Base-by-base conservation (phyloP, 2,113 vertebrate genomes). In the Cyanoderma ruficeps region DNA sequence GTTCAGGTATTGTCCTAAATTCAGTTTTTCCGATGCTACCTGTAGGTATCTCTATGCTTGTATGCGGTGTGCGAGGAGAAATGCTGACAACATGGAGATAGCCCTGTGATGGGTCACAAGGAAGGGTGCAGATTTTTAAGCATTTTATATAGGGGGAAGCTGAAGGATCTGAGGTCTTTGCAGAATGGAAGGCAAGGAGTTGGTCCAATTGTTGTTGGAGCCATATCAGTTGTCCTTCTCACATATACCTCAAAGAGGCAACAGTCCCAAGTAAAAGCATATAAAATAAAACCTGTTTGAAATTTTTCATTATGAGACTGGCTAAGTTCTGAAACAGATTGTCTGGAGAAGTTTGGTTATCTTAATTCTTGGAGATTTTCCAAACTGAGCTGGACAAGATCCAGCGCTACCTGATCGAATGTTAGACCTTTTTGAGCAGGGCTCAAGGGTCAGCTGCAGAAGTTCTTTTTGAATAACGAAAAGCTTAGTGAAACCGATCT, bases 71-170 rank as follows among this genome's bases (percentile, higher is more conserved):
- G 13, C 9, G n/a, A 9, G 46, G 27, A 56, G 64, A 78, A 50
- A 28, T 53, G n/a, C 49, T 88, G 46, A 41, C 53, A 86, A 18
- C 60, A 16, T 42, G 16, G 39, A 52, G 30, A 8, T 46, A 21
- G 27, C 13, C 10, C 35, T 60, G 23, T 71, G 41, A 53, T 68
- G 25, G 16, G 27, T 41, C 31, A 31, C 39, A 49, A 70, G 28
- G 24, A 78, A 92, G 3, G 27, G 30, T 75, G 24, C 41, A 64
- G 35, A 42, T 55, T 67, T 83, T 53, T 2, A 5, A 42, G 39
- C 25, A 19, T 64, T 81, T 76, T 47, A 5, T 61, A 1, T 28
- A 18, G 0, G 0, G 31, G 7, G 20, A 84, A 65, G n/a, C 19
- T 69, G 63, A 74, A 74, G 37, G 25, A 39, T 68, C 18, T 60